Base-by-base conservation (phyloP, 1,140 invertebrate genomes). In the Pollicipes pollicipes region DNA sequence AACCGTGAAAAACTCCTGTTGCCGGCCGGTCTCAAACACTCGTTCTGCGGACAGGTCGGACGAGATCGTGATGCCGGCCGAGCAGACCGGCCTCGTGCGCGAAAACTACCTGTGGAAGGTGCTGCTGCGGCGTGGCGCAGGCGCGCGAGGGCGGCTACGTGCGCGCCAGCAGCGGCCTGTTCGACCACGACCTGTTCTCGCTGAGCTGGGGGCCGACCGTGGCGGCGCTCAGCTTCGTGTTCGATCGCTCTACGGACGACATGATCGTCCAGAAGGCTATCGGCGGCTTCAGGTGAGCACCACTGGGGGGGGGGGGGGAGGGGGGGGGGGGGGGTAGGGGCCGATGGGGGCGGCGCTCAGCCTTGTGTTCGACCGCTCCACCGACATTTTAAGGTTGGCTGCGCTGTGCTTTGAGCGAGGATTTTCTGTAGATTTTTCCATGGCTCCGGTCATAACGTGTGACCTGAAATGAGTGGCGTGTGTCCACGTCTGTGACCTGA, bases 71-170 rank as follows among this genome's bases (percentile, higher is more conserved):
- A 98, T 99, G 95, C n/a, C 97, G 10, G 93, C 95, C 3, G 97
- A 99, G 80, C 95, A 98, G 76, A 91, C 88, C 0, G 97, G 97
- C 3, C 76, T 92, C 13, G 90, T 99, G 0, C 88, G 88, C 73
- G 97, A 99, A 77, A 97, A 97, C 79, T 99, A 99, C 82, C 78
- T 97, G 37, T 99, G 97, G 97, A 98, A 98, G 79, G 90, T 96
- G 70, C 79, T 98, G 68, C 80, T 98, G 45, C 82, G 90, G 30
- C 84, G 94, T n/a, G 74, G 91, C 91, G 0, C 72, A 73, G 82
- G 86, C 0, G 83, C 86, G 76, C 89, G 92, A 76, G 90, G 90
- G 69, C 10, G 27, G 24, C 70, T 80, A 21, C 95, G 89, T 78
- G 78, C 85, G 68, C 87, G 88, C 76, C 85, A 76, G 88, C 24